These are phyloP conservation scores for Kuschelorhynchus macadamiae DNA, from an alignment of 2,888 invertebrate species.

Conservation along the genomic window DNA sequence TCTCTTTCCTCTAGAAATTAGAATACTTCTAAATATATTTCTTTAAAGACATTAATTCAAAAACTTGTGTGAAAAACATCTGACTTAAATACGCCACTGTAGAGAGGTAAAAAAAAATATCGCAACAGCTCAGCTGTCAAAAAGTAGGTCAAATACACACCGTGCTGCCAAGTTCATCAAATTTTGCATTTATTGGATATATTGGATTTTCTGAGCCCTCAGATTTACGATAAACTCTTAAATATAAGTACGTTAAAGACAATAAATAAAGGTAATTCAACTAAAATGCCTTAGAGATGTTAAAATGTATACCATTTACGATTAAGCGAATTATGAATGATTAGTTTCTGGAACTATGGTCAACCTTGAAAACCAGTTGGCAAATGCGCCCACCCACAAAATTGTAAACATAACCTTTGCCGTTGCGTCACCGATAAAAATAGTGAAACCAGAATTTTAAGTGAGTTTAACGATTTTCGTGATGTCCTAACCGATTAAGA, in stretches of 20 bases:
- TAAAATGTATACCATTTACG: background rate
- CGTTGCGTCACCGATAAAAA: slow-evolving; percentile 46
- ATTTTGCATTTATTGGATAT: background rate
- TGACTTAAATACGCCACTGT: slow-evolving; percentile 15
- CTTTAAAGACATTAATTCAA: background rate
- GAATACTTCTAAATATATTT: too few species aligned
- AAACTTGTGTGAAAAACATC: slow-evolving; percentile 13
- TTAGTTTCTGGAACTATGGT: too few species aligned
- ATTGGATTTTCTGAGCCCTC: background rate
- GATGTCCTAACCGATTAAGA: slow-evolving; percentile 31
- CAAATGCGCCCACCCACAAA: slow-evolving; percentile 35
- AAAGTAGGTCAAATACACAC: slow-evolving; percentile 39
- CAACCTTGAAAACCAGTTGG: slow-evolving; percentile 15
- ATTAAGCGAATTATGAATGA: too few species aligned
- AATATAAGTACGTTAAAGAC: background rate
- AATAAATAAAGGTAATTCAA: background rate
- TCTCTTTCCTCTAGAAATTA: too few species aligned
- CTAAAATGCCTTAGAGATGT: background rate
- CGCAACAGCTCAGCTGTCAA: slow-evolving; percentile 38
- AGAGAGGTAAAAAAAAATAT: slow-evolving; percentile 24
- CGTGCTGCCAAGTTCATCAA: slow-evolving; percentile 31
- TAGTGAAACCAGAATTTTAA: slow-evolving; percentile 42
- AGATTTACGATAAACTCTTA: background rate
- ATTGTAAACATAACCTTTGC: slow-evolving; percentile 42
- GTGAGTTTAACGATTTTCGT: slow-evolving; percentile 23